These are phyloP conservation scores for Stegodyphus dumicola DNA, from an alignment of 1,140 invertebrate species.

Conservation along the genomic window DNA sequence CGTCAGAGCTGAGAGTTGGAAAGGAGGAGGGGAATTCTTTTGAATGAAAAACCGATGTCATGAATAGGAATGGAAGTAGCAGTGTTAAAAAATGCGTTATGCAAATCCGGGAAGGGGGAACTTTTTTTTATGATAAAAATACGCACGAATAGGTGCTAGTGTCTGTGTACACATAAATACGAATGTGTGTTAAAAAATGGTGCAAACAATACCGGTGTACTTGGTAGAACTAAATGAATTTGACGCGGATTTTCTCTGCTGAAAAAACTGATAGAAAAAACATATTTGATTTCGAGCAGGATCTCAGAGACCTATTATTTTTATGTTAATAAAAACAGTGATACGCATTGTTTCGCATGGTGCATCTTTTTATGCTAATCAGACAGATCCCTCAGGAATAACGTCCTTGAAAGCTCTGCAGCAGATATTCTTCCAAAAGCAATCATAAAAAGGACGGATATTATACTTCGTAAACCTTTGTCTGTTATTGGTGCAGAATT, in stretches of 20 bases:
- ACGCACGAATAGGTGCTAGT: not conserved
- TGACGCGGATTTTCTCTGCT: not conserved
- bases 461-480: too few species aligned
- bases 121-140: slow-evolving; percentile 12
- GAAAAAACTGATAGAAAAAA: not conserved
- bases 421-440: too few species aligned
- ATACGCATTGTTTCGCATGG: not conserved
- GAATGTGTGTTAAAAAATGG: not conserved
- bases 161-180: not conserved
- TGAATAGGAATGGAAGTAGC: slow-evolving; percentile 30
- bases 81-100: slow-evolving; percentile 44
- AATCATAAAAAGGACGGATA: too few species aligned
- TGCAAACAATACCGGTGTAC: not conserved
- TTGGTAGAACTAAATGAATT: slow-evolving; percentile 18
- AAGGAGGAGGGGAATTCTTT: not conserved
- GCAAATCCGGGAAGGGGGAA: slow-evolving; percentile 17
- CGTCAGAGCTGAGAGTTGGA: not conserved
- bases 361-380: not conserved
- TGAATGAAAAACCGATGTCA: slow-evolving; percentile 27
- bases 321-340: slow-evolving; percentile 22
- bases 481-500: too few species aligned
- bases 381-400: not conserved
- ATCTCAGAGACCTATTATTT: not conserved
- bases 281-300: not conserved
- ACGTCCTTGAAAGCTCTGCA: too few species aligned